Evolutionary conservation across 2,113 vertebrate species (phyloP).

Genomic region (Ochotona princeps): DNA sequence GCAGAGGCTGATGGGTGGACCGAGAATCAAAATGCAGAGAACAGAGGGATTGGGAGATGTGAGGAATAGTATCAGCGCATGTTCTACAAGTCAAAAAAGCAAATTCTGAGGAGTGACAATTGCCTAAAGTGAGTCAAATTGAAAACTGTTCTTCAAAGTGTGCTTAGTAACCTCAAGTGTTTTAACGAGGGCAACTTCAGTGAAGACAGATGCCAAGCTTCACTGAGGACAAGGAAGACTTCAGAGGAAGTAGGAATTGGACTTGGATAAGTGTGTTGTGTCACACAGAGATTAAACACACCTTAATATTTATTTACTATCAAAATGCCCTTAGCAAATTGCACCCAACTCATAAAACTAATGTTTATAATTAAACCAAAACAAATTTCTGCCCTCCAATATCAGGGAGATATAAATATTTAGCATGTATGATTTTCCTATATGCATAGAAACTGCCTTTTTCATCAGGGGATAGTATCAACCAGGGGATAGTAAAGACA

Average conservation of each 20-base stretch:
- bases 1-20: neutral
- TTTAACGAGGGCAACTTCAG: neutral
- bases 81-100: neutral
- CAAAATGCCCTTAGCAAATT: slow-evolving; percentile 35
- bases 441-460: neutral
- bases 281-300: slow-evolving; percentile 39
- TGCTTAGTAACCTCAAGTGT: neutral
- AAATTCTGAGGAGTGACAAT: neutral
- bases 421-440: neutral
- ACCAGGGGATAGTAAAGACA: neutral
- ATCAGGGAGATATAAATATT: neutral
- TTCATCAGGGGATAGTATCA: neutral
- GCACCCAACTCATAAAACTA: slow-evolving; percentile 18
- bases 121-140: neutral
- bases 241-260: neutral
- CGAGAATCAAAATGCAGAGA: neutral
- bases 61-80: neutral
- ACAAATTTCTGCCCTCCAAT: neutral
- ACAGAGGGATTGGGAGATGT: neutral
- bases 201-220: neutral
- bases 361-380: slow-evolving; percentile 6
- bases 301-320: slow-evolving; percentile 51
- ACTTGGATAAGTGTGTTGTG: slow-evolving; percentile 9
- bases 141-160: neutral
- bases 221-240: neutral